Percentiles rank a stretch among this genome's conserved stretches.
These are phyloP conservation scores for Osedax frankpressi DNA, from an alignment of 2,888 invertebrate genomes.

Conservation along the genomic window DNA sequence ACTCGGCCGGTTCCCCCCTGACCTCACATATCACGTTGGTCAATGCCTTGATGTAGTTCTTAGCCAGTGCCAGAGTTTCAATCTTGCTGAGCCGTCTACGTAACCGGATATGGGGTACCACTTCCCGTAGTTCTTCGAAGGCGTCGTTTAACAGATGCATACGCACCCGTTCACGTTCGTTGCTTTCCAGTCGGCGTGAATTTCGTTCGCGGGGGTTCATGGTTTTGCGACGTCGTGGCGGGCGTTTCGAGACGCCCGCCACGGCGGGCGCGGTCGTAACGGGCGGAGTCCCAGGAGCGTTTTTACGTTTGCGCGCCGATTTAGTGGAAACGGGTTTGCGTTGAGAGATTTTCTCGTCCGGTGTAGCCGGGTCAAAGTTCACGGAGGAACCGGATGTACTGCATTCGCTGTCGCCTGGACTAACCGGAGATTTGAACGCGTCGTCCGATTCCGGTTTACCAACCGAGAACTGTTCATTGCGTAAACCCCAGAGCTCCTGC, in stretches of 20 bases:
- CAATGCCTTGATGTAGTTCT: slow-evolving; percentile 76
- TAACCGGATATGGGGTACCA: slow-evolving; percentile 73
- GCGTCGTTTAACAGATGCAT: slow-evolving; percentile 85
- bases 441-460: too few species aligned
- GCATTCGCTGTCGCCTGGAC: background rate
- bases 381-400: background rate
- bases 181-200: slow-evolving; percentile 71
- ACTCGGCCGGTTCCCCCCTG: slow-evolving; percentile 60
- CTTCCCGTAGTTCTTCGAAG: slow-evolving; percentile 71
- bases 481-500: too few species aligned
- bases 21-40: slow-evolving; percentile 73
- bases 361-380: background rate
- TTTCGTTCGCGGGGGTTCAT: slow-evolving; percentile 73
- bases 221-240: slow-evolving; percentile 56
- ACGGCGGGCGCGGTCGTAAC: background rate
- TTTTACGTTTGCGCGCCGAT: too few species aligned
- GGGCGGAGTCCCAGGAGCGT: background rate
- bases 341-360: background rate
- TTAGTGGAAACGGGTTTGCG: too few species aligned
- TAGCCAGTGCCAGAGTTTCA: slow-evolving; percentile 72
- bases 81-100: slow-evolving; percentile 73
- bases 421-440: background rate
- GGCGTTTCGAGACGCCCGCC: slow-evolving; percentile 1
- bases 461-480: too few species aligned
- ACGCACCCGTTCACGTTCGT: slow-evolving; percentile 76